These are phyloP conservation scores for Euplexia lucipara DNA, from an alignment of 2,888 invertebrate species.

Conservation along the genomic window DNA sequence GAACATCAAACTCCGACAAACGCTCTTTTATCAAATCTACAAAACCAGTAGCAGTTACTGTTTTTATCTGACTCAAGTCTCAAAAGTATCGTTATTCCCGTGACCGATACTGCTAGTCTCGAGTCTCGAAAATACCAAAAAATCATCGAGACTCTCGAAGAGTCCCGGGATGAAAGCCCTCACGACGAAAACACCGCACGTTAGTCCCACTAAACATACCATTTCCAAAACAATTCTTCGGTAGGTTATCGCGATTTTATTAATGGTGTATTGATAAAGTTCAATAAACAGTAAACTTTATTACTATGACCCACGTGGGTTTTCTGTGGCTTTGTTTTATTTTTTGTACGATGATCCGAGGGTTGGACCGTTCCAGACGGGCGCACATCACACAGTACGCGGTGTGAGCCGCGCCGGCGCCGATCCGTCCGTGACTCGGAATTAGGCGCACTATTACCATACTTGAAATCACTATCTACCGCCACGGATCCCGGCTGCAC, in stretches of 20 bases:
- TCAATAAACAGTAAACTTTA: slow-evolving; percentile 42
- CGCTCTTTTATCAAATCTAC: too few species aligned
- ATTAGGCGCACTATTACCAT: slow-evolving; percentile 63
- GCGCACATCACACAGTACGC: slow-evolving; percentile 63
- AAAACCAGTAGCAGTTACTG: too few species aligned
- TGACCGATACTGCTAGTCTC: too few species aligned
- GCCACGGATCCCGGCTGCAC: slow-evolving; percentile 62
- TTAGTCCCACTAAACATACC: slow-evolving; percentile 21
- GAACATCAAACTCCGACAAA: too few species aligned
- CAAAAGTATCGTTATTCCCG: too few species aligned
- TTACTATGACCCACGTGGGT: slow-evolving; percentile 55
- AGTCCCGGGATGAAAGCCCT: too few species aligned
- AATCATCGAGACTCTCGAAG: too few species aligned
- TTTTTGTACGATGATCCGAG: slow-evolving; percentile 59
- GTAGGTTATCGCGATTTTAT: slow-evolving; percentile 31
- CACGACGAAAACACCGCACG: background rate
- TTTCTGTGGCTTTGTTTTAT: slow-evolving; percentile 51
- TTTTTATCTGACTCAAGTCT: too few species aligned
- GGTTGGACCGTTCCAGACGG: slow-evolving; percentile 74
- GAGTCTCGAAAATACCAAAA: too few species aligned
- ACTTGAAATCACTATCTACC: slow-evolving; percentile 79
- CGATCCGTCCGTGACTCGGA: slow-evolving; percentile 79
- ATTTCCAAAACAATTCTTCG: slow-evolving; percentile 35
- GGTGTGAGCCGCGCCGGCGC: slow-evolving; percentile 73
- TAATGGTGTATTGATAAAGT: slow-evolving; percentile 34